Conservation (phyloP, 2,113 vertebrate genomes). For the Pao palembangensis region DNA sequence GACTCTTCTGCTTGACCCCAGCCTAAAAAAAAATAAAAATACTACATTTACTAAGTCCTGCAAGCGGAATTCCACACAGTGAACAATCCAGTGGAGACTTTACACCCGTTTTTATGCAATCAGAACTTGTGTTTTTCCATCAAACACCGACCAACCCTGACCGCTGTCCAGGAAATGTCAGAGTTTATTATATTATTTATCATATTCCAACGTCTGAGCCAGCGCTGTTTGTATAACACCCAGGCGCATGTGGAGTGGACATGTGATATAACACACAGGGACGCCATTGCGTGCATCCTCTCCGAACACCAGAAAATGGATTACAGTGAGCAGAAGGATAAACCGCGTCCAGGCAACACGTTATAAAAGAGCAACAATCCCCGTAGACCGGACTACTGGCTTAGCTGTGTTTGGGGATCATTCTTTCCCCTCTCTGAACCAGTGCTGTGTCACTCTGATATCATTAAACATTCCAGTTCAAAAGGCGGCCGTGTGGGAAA, state of each 20-base stretch:
- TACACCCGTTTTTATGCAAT: background rate
- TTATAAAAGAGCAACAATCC: conserved; percentile 57
- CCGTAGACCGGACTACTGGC: conserved; percentile 25
- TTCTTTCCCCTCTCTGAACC: conserved; percentile 10
- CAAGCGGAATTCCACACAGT: background rate
- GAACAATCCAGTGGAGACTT: too few species aligned
- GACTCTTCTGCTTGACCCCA: conserved; percentile 8
- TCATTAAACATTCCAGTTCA: conserved; percentile 5
- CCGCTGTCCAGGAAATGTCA: too few species aligned
- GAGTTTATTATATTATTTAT: too few species aligned
- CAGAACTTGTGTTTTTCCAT: background rate
- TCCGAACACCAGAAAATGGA: conserved; percentile 58
- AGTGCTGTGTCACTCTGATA: conserved; percentile 26
- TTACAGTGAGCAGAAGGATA: conserved; percentile 59
- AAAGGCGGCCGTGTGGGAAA: conserved; percentile 13
- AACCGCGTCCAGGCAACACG: conserved; percentile 42
- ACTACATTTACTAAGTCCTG: background rate
- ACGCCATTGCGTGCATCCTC: conserved; percentile 24
- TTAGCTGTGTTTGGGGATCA: conserved; percentile 9
- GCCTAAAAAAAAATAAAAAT: conserved; percentile 2
- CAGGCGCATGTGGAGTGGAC: conserved; percentile 15
- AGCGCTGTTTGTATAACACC: conserved; percentile 27
- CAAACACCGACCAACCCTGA: too few species aligned
- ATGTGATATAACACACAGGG: conserved; percentile 35
- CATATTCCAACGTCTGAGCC: background rate